Conservation (phyloP, 2,888 invertebrate genomes). For the Busseola fusca region DNA sequence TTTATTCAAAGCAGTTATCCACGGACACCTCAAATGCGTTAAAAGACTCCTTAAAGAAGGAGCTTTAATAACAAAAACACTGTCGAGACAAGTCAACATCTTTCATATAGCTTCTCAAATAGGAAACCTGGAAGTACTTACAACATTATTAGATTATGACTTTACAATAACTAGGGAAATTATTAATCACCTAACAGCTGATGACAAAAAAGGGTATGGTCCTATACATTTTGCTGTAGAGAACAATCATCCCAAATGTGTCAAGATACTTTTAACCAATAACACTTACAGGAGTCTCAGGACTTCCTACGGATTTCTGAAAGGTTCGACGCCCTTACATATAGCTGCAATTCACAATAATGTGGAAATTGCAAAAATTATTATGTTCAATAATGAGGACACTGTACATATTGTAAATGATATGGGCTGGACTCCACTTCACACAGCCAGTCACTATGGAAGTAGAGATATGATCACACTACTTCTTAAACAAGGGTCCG, state of each 20-base stretch:
- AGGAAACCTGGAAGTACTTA: conserved; percentile 85
- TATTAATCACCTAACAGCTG: conserved; percentile 68
- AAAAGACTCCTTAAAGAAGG: conserved; percentile 76
- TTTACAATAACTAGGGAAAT: conserved; percentile 67
- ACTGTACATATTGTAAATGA: conserved; percentile 64
- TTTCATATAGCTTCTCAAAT: conserved; percentile 76
- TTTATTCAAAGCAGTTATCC: conserved; percentile 77
- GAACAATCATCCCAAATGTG: conserved; percentile 67
- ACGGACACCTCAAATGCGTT: conserved; percentile 77
- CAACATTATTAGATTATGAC: conserved; percentile 80
- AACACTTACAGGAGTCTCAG: conserved; percentile 58
- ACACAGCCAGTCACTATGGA: conserved; percentile 66
- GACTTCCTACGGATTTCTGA: conserved; percentile 55
- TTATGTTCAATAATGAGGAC: conserved; percentile 72
- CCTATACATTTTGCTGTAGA: conserved; percentile 65
- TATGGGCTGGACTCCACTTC: conserved; percentile 64
- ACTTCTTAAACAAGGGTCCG: conserved; percentile 75
- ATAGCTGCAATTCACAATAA: conserved; percentile 77
- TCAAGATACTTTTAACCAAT: conserved; percentile 66
- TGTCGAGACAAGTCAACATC: conserved; percentile 78
- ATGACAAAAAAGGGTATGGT: conserved; percentile 55
- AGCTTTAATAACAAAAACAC: conserved; percentile 70
- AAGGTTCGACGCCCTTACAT: conserved; percentile 74
- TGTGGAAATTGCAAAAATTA: conserved; percentile 70
- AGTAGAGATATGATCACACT: conserved; percentile 85